phyloP scores from a whole-genome alignment of 2,797 vertebrate genomes.

The Cryptoprocta ferox region DNA sequence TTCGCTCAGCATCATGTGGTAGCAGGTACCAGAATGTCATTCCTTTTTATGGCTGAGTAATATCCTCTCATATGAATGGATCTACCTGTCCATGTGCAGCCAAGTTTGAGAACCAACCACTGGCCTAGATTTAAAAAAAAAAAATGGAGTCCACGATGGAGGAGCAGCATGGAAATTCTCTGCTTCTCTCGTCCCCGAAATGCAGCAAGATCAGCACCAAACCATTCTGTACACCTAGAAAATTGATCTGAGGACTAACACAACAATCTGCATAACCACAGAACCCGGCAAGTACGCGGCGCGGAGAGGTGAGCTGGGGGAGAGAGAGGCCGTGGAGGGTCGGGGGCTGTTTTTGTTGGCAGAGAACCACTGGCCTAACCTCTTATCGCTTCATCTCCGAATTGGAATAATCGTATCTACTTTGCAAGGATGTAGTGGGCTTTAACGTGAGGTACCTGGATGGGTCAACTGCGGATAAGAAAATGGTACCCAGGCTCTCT shows the following conservation, averaged over 20 bases:
- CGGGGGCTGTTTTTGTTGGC: too few species aligned
- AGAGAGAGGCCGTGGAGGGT: too few species aligned
- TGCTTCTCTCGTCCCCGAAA: too few species aligned
- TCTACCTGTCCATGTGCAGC: accelerated
- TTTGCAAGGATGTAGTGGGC: neutral
- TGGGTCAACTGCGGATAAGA: neutral
- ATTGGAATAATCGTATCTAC: accelerated
- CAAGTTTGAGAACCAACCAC: neutral
- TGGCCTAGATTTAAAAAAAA: too few species aligned
- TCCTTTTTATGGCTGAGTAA: neutral
- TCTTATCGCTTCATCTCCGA: neutral
- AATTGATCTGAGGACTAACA: too few species aligned
- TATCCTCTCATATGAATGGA: neutral
- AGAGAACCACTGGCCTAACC: neutral
- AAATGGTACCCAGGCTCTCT: neutral
- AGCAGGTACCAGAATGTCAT: neutral
- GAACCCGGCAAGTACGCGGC: too few species aligned
- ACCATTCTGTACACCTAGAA: too few species aligned
- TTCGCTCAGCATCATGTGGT: neutral
- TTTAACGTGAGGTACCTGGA: neutral
- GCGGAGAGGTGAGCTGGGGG: too few species aligned
- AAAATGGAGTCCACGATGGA: too few species aligned
- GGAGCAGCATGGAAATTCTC: too few species aligned
- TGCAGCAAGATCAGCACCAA: too few species aligned
- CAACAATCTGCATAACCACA: too few species aligned